Evolutionary conservation across 2,797 vertebrate species (phyloP).

Genomic region (Zalophus californianus): DNA sequence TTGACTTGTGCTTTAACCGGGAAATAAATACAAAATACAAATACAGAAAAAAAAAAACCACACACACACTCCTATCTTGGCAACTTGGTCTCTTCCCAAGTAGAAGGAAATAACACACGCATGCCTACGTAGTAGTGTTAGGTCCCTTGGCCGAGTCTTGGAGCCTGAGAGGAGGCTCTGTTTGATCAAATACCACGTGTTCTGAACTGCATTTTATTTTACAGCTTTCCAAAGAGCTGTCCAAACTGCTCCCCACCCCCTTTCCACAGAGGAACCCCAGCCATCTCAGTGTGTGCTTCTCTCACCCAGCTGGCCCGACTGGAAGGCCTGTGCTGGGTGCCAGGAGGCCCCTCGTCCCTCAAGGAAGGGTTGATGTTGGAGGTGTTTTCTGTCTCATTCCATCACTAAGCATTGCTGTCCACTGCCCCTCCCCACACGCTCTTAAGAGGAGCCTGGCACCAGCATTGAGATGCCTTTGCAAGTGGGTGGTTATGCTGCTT

Average conservation of each 20-base stretch:
- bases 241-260: conserved; percentile 70
- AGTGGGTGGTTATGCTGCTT: not conserved
- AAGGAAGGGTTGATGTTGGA: not conserved
- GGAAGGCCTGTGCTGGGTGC: conserved; percentile 42
- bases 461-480: not conserved
- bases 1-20: not conserved
- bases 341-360: conserved; percentile 59
- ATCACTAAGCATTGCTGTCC: conserved; percentile 21
- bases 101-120: conserved; percentile 63
- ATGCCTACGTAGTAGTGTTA: conserved; percentile 67
- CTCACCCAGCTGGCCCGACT: conserved; percentile 69
- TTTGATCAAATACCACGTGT: conserved; percentile 83
- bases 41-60: too few species aligned
- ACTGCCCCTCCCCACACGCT: not conserved
- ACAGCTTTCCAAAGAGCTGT: conserved; percentile 84
- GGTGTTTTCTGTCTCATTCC: not conserved
- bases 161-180: conserved; percentile 68
- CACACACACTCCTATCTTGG: not conserved
- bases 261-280: conserved; percentile 61
- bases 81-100: conserved; percentile 29
- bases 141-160: conserved; percentile 76
- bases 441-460: not conserved
- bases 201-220: conserved; percentile 86
- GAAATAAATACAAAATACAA: not conserved
- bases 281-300: conserved; percentile 65